A percentile compares a stretch with the other conserved stretches of the same genome.
phyloP scores from a whole-genome alignment of 2,113 vertebrate genomes.

The Brachyhypopomus gauderio region DNA sequence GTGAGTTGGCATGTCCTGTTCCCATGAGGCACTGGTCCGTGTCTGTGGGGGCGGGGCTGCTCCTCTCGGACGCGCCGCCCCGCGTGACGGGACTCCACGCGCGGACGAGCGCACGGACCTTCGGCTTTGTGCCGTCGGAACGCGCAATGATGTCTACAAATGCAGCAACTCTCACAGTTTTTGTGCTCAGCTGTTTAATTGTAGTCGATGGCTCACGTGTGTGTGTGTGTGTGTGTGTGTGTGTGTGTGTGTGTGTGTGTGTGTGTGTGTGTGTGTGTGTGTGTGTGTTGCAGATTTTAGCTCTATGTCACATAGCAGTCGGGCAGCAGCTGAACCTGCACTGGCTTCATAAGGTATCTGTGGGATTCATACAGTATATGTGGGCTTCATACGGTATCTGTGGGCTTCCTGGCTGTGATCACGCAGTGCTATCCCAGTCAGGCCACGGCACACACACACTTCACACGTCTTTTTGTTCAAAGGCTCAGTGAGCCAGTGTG shows the following conservation, averaged over 20 bases:
- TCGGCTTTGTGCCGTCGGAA: neutral
- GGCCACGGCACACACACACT: constrained; percentile 7
- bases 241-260: constrained; percentile 11
- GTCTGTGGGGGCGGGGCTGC: neutral
- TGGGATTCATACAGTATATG: no score
- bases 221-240: constrained; percentile 4
- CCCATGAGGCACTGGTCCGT: neutral
- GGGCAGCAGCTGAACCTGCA: constrained; percentile 96
- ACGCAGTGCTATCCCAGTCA: neutral
- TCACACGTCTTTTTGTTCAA: constrained; percentile 11
- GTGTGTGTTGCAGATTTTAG: constrained; percentile 80
- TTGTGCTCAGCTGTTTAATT: neutral
- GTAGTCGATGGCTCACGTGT: neutral
- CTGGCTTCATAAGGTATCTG: constrained; percentile 96
- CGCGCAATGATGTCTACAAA: neutral
- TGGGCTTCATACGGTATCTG: constrained; percentile 95
- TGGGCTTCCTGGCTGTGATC: neutral
- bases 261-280: constrained; percentile 17
- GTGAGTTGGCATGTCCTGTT: constrained; percentile 68
- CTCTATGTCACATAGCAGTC: constrained; percentile 90
- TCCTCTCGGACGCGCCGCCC: neutral
- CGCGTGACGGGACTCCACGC: neutral
- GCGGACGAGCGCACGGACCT: neutral
- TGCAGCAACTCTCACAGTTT: neutral
- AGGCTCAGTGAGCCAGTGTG: neutral